Evolutionary conservation across 53 echinoderm and acorn worm species (phyloP).

Genomic region (Henricia sp.): DNA sequence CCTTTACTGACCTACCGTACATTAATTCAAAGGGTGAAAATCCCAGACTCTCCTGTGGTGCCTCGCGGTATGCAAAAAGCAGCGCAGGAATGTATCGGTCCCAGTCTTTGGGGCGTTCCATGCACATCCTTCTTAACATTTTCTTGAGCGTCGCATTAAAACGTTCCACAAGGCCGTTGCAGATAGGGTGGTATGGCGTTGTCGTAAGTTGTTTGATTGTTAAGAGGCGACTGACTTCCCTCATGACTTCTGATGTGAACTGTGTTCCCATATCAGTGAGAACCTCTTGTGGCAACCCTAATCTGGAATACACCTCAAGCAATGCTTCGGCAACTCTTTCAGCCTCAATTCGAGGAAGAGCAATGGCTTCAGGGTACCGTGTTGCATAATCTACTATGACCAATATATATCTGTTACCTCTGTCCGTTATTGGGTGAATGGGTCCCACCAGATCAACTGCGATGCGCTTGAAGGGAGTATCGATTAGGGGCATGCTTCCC

Average conservation of each 20-base stretch:
- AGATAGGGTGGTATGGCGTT: constrained; percentile 77
- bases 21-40: constrained; percentile 76
- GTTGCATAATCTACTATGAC: constrained; percentile 68
- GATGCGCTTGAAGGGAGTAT: constrained; percentile 59
- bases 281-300: constrained; percentile 59
- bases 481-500: constrained; percentile 58
- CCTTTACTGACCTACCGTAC: constrained; percentile 62
- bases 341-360: constrained; percentile 60
- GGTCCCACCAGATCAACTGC: constrained; percentile 63
- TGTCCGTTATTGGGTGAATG: constrained; percentile 49
- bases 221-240: constrained; percentile 54
- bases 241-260: constrained; percentile 68
- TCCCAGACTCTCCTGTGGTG: constrained; percentile 70
- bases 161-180: constrained; percentile 73
- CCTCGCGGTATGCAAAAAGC: constrained; percentile 65
- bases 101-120: constrained; percentile 64
- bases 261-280: constrained; percentile 65
- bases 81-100: constrained; percentile 65
- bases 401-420: constrained; percentile 65
- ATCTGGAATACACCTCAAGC: constrained; percentile 50
- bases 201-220: constrained; percentile 53
- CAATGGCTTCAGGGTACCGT: constrained; percentile 65
- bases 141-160: constrained; percentile 73
- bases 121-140: constrained; percentile 65
- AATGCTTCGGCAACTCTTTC: constrained; percentile 69